Evolutionary conservation across 1,140 invertebrate genomes (phyloP), one percentile per base, ranked within the genome.

Genomic region (Marisa cornuarietis): DNA sequence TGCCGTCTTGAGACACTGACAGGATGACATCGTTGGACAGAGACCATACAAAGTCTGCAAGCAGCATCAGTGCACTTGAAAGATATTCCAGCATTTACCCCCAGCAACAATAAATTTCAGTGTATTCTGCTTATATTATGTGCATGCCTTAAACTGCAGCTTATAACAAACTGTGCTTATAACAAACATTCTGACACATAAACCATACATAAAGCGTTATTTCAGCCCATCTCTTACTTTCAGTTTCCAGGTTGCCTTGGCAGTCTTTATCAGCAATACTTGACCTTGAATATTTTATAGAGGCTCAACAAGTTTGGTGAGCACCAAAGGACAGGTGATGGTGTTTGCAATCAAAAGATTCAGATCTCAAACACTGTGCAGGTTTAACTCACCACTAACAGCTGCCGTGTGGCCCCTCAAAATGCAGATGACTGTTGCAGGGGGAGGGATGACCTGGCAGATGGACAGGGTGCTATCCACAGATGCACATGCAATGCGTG

Each of bases 21-120:
- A 96, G 94, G 76, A 97, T 93, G 49, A 96, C 91, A 90, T 97
- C 96, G 91, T 97, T 97, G 24, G 95, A 95, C 16, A 94, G 93
- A 4, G 96, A 96, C 96, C 96, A 97, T 87, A 96, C 95, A 90
- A 95, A 95, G 82, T 93, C 94, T 91, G 11, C 4, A 31, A 18
- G 20, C 24, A 77, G 49, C 24, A 31, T 16, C 63, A 77, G 66
- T 31, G 22, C 20, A 42, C 71, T 16, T 31, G 11, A 18, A 20
- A 7, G 62, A 20, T 2, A n/a, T 2, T 18, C 62, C 31, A 42
- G 18, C 62, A 20, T 63, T 63, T 63, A 18, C 62, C n/a, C 18
- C n/a, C 7, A 62, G 58, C n/a, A 58, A 72, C 9, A 22, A 49
- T 31, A 72, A 49, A 10, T 72, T 18, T 54, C 52, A 42, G 31